Conservation (phyloP, 2,888 invertebrate genomes). For the Drosophila monieri region DNA sequence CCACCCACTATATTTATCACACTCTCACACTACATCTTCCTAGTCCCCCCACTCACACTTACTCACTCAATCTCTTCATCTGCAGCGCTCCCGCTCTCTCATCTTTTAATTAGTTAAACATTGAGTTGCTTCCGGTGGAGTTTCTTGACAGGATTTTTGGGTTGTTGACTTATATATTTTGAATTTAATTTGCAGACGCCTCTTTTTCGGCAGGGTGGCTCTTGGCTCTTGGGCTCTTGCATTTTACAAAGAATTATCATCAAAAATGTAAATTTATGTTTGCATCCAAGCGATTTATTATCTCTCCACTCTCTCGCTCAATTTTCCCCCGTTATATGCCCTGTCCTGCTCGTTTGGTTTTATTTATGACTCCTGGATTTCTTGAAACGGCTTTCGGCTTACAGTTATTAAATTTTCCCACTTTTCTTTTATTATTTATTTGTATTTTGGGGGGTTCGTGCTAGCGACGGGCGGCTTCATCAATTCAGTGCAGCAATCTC, state of each 20-base stretch:
- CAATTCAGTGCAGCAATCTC: constrained; percentile 23
- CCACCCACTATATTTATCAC: constrained; percentile 7
- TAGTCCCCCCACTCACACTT: not conserved
- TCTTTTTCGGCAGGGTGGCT: not conserved
- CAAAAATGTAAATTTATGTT: constrained; percentile 79
- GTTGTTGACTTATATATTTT: constrained; percentile 55
- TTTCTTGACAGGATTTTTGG: constrained; percentile 23
- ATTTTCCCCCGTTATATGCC: not conserved
- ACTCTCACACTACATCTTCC: constrained; percentile 6
- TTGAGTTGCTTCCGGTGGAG: constrained; percentile 30
- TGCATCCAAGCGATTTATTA: constrained; percentile 68
- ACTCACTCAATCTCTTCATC: not conserved
- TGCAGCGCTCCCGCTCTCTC: not conserved
- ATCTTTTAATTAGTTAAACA: constrained; percentile 76
- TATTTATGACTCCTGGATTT: constrained; percentile 62
- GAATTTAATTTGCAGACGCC: constrained; percentile 49
- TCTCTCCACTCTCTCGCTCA: constrained; percentile 26
- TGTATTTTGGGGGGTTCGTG: not conserved
- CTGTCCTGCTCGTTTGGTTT: constrained; percentile 14
- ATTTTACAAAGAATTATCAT: constrained; percentile 61
- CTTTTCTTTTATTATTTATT: not conserved
- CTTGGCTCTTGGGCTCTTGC: not conserved
- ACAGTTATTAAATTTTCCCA: constrained; percentile 65
- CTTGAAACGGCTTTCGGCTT: constrained; percentile 39
- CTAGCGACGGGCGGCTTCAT: constrained; percentile 11